Percentiles rank a stretch among this genome's conserved stretches.
phyloP scores from a whole-genome alignment of 1,140 invertebrate species.

The Zaprionus inermis region DNA sequence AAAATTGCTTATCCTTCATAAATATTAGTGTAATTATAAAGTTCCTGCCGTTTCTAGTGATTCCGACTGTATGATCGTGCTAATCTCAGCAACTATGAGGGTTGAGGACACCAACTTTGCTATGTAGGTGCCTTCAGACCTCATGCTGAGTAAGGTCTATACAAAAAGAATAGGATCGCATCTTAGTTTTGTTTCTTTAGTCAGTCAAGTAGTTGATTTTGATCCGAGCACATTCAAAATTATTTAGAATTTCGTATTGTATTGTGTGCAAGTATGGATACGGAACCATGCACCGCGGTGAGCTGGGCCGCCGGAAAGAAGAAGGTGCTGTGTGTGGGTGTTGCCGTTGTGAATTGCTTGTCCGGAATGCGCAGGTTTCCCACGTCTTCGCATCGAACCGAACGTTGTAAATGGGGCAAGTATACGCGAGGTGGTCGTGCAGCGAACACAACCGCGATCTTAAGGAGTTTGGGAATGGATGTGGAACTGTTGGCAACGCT shows the following conservation, averaged over 20 bases:
- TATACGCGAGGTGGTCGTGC: conserved; percentile 90
- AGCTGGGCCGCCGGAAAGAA: conserved; percentile 36
- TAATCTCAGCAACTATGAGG: too few relatives aligned
- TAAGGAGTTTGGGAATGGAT: conserved; percentile 86
- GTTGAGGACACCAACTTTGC: too few relatives aligned
- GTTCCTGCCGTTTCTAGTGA: too few relatives aligned
- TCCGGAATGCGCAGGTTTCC: conserved; percentile 85
- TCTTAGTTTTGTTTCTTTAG: neutral
- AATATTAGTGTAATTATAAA: too few relatives aligned
- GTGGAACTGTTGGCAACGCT: conserved; percentile 87
- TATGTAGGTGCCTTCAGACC: too few relatives aligned
- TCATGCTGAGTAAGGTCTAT: too few relatives aligned
- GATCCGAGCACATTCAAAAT: neutral
- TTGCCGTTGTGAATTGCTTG: conserved; percentile 85
- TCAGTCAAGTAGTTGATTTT: neutral
- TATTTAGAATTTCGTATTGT: neutral
- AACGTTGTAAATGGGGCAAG: conserved; percentile 85
- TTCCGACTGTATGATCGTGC: too few relatives aligned
- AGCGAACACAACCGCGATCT: conserved; percentile 88
- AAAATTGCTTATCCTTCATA: too few relatives aligned
- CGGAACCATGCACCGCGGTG: neutral
- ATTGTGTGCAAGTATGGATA: neutral
- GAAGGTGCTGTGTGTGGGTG: conserved; percentile 83
- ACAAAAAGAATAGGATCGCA: neutral
- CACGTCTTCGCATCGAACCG: conserved; percentile 78